Base-by-base conservation (phyloP, 2,797 vertebrate genomes). In the Acipenser transmontanus region DNA sequence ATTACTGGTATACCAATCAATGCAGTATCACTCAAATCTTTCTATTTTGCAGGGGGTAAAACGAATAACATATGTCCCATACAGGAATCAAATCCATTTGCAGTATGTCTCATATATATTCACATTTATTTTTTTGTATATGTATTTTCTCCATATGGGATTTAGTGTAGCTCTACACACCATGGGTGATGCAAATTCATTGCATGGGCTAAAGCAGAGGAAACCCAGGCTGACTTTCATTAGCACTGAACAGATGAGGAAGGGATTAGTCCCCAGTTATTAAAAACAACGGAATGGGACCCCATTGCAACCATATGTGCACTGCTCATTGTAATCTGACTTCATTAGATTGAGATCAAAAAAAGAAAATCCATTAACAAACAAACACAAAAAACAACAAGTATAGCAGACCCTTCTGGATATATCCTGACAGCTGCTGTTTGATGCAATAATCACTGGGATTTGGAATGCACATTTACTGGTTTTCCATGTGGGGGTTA, bases 151-250 rank as follows among this genome's bases (percentile, higher is more conserved):
- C 34, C 34, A 34, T 34, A 4, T 34, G 3, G 34, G 34, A 3
- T 34, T 34, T 34, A 34, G 4, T 34, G 48, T n/a, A 63, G 62
- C 69, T 75, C 78, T 80, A 73, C 74, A 80, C 82, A 82, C 81
- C 80, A 82, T 74, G 77, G 76, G 74, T 81, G 84, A 85, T 87
- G 81, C 83, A 78, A 81, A 84, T 85, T 80, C 80, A 83, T 86
- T 82, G 79, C 82, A 85, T 85, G 82, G 82, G 79, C 85, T 83
- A 80, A 82, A 80, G 78, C 74, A 69, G 65, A 75, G 9, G 13
- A 63, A 66, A 60, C 50, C 64, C 71, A 49, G 47, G 64, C 65
- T 54, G 61, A 34, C 17, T 54, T 60, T 52, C 54, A 66, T 69
- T 63, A 66, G 54, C 52, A 17, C 11, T 8, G 64, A 69, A 13